These are phyloP conservation scores for Andrena minutula DNA, from an alignment of 2,888 invertebrate genomes.

Conservation along the genomic window DNA sequence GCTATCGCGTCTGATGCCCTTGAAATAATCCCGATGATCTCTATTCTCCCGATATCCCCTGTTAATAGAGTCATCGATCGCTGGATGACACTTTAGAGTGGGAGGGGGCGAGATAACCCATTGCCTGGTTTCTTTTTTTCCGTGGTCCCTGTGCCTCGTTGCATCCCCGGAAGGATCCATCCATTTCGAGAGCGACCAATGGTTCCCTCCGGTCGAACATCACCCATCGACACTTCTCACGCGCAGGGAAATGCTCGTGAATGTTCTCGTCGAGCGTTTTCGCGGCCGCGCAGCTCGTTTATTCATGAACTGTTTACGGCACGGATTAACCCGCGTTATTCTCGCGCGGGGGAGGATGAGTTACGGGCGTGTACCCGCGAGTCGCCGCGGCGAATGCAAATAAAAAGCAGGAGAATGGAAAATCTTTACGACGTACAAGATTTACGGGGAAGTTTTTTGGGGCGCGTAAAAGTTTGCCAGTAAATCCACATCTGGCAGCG, in stretches of 20 bases:
- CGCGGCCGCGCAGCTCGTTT: constrained; percentile 36
- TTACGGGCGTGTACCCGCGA: constrained; percentile 36
- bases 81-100: constrained; percentile 49
- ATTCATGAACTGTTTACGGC: constrained; percentile 55
- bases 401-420: constrained; percentile 65
- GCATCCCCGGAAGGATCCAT: constrained; percentile 23
- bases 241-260: constrained; percentile 9
- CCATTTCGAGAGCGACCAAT: constrained; percentile 1
- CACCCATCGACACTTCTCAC: constrained; percentile 27
- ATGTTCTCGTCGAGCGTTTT: constrained; percentile 19
- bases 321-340: constrained; percentile 66
- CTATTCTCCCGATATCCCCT: constrained; percentile 52
- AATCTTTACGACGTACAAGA: constrained; percentile 69
- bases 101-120: constrained; percentile 4
- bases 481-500: constrained; percentile 72
- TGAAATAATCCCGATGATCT: constrained; percentile 65
- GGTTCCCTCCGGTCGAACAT: neutral
- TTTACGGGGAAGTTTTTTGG: constrained; percentile 66
- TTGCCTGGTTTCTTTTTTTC: constrained; percentile 10
- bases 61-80: constrained; percentile 70
- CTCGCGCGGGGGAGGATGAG: constrained; percentile 29
- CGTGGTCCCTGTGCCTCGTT: neutral
- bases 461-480: constrained; percentile 67
- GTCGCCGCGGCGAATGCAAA: constrained; percentile 56
- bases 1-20: constrained; percentile 50